Base-by-base conservation (phyloP, 2,797 vertebrate species). In the Gouania willdenowi region DNA sequence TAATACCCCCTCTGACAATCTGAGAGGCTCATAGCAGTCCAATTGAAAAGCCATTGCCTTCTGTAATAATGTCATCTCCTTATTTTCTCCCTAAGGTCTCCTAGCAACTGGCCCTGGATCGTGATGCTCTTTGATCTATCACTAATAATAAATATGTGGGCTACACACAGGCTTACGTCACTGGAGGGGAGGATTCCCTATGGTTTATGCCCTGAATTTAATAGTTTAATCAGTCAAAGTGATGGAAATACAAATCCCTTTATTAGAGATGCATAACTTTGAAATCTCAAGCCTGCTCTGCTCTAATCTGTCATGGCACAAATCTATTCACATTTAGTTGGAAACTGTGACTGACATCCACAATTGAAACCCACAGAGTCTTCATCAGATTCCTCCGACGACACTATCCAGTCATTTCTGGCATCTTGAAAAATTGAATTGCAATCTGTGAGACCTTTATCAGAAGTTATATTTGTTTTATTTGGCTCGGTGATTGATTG, bases 61-160 rank as follows among this genome's bases (percentile, higher is more conserved):
- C 32, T 25, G 16, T 40, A 27, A 61, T 68, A 53, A 70, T 59
- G 37, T 34, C 31, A 63, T 48, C 42, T 41, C 37, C 26, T 61
- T 41, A 54, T 36, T 74, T 77, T 77, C 71, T 39, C 31, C 15
- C n/a, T n/a, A 16, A 6, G 15, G 77, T 84, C 68, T 69, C 80
- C 72, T 74, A 77, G 81, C 83, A 85, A 81, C 77, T 20, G 30
- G 26, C 51, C 40, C 52, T 57, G 62, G 45, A 66, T 64, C 56
- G 58, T 55, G 64, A 63, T 46, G 36, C 30, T 11, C 61, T 71
- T 79, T 81, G 63, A 82, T 77, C 61, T 44, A 43, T 65, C 67
- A 64, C 75, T 81, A 75, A 82, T 77, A 83, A 82, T 77, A 83
- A 79, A 78, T 74, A 78, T 83, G 37, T 21, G 42, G 54, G 52